Percentiles rank a stretch among this genome's conserved stretches.
Evolutionary conservation across 2,888 invertebrate genomes (phyloP).

Genomic region (Nemotelus nigrinus): DNA sequence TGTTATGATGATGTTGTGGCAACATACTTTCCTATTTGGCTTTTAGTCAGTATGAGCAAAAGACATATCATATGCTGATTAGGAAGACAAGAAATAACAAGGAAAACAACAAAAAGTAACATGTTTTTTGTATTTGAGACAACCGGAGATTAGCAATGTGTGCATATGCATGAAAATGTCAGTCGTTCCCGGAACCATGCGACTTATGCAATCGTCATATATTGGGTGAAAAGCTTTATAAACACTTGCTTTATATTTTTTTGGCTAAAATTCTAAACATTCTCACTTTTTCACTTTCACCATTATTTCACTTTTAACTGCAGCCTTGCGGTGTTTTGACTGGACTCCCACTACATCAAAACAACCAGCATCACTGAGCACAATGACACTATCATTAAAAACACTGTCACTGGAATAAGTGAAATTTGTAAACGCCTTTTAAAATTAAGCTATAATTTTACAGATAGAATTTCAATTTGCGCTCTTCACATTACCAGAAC

Average conservation of each 20-base stretch:
- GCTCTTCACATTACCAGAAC: neutral
- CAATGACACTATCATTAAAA: too few relatives aligned
- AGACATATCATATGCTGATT: slow-evolving; percentile 21
- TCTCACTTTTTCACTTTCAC: too few relatives aligned
- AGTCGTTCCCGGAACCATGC: neutral
- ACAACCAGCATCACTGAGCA: too few relatives aligned
- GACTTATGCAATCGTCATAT: neutral
- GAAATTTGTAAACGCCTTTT: too few relatives aligned
- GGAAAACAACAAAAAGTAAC: neutral
- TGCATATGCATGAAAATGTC: neutral
- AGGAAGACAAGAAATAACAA: slow-evolving; percentile 14
- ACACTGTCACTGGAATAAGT: too few relatives aligned
- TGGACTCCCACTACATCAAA: too few relatives aligned
- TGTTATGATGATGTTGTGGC: slow-evolving; percentile 5
- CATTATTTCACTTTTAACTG: too few relatives aligned
- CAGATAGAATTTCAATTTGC: neutral
- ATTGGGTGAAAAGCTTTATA: neutral
- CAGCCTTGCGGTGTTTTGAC: too few relatives aligned
- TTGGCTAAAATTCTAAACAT: too few relatives aligned
- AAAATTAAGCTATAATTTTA: too few relatives aligned
- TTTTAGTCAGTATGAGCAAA: neutral
- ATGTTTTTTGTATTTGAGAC: neutral
- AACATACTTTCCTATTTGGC: neutral
- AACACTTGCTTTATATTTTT: too few relatives aligned
- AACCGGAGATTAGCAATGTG: neutral